Evolutionary conservation across 2,113 vertebrate species (phyloP), one percentile per base, ranked within the genome.

Genomic region (Lates calcarifer): DNA sequence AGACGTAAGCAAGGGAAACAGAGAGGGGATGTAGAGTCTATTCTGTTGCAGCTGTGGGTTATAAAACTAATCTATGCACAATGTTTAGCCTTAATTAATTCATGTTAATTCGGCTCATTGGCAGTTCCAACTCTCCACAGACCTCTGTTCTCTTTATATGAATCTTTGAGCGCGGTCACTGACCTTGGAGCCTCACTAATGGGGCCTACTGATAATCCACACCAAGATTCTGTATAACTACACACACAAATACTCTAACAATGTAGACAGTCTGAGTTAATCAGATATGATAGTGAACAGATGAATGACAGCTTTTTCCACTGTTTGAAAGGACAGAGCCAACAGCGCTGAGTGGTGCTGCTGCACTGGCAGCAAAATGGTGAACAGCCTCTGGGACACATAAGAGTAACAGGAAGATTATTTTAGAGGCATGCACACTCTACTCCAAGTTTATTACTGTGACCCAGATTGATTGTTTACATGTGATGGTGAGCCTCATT

Each of bases 21-120:
- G 29, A 51, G 45, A 63, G 35, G 22, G n/a, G 39, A 57, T 14
- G 29, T 64, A 33, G 60, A 62, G 8, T 66, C 6, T 18, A 20
- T 43, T 22, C 18, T 29, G 33, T 39, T 28, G 61, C 39, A 67
- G 69, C 61, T 72, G 43, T 26, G 26, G 62, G 57, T 69, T 77
- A 69, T 64, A 47, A 77, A 78, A 53, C 49, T 17, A 15, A 58
- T 80, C 6, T 2, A 29, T 62, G 29, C 31, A 15, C 51, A 26
- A 11, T 74, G 58, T 85, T 87, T 74, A 41, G 56, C 6, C 26
- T 77, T 70, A 66, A 80, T 80, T 43, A 80, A 78, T 70, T 78
- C 47, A 60, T 75, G 61, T 43, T 41, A 26, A 61, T 78, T 77
- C 0, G 0, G 60, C 65, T 78, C 37, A 74, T 77, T 66, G 51